Conservation (phyloP, 2,888 invertebrate genomes). For the Zaprionus lineosus region DNA sequence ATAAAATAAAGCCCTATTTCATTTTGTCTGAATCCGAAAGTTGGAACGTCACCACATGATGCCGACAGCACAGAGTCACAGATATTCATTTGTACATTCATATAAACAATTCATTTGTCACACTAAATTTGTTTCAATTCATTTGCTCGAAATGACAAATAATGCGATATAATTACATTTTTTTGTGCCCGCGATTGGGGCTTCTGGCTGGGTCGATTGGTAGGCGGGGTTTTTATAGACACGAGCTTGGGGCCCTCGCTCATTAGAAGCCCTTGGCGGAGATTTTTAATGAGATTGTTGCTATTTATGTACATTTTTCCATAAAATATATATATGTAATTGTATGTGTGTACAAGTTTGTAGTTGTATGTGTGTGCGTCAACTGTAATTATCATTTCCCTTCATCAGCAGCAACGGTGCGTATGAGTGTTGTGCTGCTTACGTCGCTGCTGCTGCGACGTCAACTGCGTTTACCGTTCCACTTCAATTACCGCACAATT, state of each 20-base stretch:
- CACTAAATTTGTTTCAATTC: conserved; percentile 82
- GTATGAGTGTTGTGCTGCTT: conserved; percentile 56
- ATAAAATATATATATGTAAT: conserved; percentile 61
- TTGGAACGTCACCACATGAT: not conserved
- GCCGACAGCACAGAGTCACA: too few species aligned
- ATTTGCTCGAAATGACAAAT: conserved; percentile 80
- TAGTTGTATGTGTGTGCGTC: conserved; percentile 15
- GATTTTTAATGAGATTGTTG: conserved; percentile 79
- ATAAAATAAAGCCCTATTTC: too few species aligned
- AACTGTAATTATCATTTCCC: conserved; percentile 77
- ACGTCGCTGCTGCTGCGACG: conserved; percentile 19
- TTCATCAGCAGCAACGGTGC: conserved; percentile 63
- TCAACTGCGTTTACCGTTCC: conserved; percentile 47
- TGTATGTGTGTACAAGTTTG: conserved; percentile 8
- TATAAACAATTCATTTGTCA: conserved; percentile 80
- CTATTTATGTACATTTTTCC: conserved; percentile 80
- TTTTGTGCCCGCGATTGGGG: conserved; percentile 16
- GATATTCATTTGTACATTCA: conserved; percentile 8
- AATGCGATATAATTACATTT: conserved; percentile 75
- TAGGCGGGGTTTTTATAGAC: conserved; percentile 6
- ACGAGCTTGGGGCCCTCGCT: conserved; percentile 33
- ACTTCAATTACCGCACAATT: conserved; percentile 56
- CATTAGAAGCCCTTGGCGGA: conserved; percentile 53
- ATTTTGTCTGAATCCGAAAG: not conserved
- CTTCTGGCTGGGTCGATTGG: not conserved